Conservation (phyloP, 2,113 vertebrate genomes). For the Thamnaconus septentrionalis region DNA sequence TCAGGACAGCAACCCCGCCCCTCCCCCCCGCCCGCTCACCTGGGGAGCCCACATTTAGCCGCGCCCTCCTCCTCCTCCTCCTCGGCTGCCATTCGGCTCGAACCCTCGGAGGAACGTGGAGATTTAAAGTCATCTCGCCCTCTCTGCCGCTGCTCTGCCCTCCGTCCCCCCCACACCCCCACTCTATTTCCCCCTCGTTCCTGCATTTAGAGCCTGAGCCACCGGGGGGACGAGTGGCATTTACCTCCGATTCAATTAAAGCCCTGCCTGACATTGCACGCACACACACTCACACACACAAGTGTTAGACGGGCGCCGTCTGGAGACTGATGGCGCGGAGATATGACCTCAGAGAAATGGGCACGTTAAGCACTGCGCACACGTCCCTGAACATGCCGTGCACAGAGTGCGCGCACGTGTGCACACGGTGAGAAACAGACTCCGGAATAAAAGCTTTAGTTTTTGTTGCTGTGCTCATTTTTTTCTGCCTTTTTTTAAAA, state of each 20-base stretch:
- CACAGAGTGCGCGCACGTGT: no score
- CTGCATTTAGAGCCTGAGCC: slow-evolving; percentile 51
- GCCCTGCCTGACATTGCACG: background rate
- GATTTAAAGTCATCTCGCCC: slow-evolving; percentile 50
- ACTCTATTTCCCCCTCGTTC: slow-evolving; percentile 27
- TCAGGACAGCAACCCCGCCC: background rate
- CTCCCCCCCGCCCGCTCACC: slow-evolving; percentile 20
- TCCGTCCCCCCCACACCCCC: no score
- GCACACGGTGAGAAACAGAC: no score
- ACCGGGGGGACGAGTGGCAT: slow-evolving; percentile 44
- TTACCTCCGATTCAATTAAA: slow-evolving; percentile 66
- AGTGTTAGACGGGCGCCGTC: slow-evolving; percentile 1
- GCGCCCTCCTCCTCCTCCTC: slow-evolving; percentile 41
- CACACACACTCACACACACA: slow-evolving; percentile 1
- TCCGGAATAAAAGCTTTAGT: no score
- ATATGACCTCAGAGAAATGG: slow-evolving; percentile 13
- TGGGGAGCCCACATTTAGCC: slow-evolving; percentile 62
- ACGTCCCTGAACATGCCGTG: no score
- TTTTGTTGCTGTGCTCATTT: no score
- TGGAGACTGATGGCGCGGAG: slow-evolving; percentile 27
- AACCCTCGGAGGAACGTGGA: slow-evolving; percentile 58
- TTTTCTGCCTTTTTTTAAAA: no score
- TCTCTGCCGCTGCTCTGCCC: slow-evolving; percentile 30
- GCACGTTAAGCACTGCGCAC: no score
- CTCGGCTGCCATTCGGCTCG: slow-evolving; percentile 44